A percentile compares a stretch with the other conserved stretches of the same genome.
These are phyloP conservation scores for Pocillopora damicornis DNA, from an alignment of 64 coral and sea anemone species.

Conservation along the genomic window DNA sequence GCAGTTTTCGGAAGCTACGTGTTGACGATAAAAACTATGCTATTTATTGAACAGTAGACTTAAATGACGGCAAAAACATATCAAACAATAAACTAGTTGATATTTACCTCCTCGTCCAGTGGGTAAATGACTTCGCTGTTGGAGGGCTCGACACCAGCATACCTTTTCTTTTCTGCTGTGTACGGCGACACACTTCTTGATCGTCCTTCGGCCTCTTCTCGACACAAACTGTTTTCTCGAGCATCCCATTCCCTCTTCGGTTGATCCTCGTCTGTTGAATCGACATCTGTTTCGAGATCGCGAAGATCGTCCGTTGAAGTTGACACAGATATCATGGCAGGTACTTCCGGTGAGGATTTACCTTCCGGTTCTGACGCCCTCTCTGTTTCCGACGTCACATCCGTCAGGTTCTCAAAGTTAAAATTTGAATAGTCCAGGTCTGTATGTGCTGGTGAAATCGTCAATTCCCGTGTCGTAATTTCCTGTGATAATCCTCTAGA, in stretches of 20 bases:
- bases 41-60: too few species aligned
- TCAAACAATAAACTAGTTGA: not conserved
- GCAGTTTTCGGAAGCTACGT: too few species aligned
- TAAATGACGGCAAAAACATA: not conserved
- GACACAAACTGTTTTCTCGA: slow-evolving; percentile 56
- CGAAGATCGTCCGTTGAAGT: slow-evolving; percentile 71
- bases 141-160: not conserved
- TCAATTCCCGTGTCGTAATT: not conserved
- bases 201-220: slow-evolving; percentile 45
- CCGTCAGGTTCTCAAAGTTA: not conserved
- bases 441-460: not conserved
- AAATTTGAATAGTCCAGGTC: not conserved
- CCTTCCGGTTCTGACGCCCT: slow-evolving; percentile 10
- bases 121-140: slow-evolving; percentile 2
- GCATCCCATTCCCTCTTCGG: slow-evolving; percentile 26
- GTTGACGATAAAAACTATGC: too few species aligned
- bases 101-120: slow-evolving; percentile 72
- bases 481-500: not conserved
- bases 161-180: slow-evolving; percentile 26
- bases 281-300: not conserved
- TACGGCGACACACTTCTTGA: slow-evolving; percentile 61
- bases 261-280: slow-evolving; percentile 10
- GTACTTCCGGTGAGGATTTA: not conserved
- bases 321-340: slow-evolving; percentile 8
- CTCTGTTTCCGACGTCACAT: slow-evolving; percentile 16